A percentile compares a stretch with the other conserved stretches of the same genome.
Evolutionary conservation across 2,888 invertebrate genomes (phyloP).

Genomic region (Salticus scenicus): DNA sequence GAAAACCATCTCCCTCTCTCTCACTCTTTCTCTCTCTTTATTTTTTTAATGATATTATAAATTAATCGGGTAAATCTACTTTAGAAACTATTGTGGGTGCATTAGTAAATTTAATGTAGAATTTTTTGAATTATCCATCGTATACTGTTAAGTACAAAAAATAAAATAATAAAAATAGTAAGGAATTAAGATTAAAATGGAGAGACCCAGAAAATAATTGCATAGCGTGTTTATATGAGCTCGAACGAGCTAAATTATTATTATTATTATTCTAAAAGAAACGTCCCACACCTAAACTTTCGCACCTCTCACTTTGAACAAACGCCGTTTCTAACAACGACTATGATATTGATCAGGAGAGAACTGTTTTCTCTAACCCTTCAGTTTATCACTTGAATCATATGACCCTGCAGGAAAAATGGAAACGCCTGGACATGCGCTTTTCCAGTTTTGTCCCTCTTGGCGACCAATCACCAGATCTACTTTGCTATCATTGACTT

Average conservation of each 20-base stretch:
- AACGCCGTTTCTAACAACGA: constrained; percentile 49
- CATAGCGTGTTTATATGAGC: too few species aligned
- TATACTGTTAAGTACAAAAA: too few species aligned
- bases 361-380: constrained; percentile 31
- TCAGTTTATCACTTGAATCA: neutral
- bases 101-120: too few species aligned
- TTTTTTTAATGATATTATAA: too few species aligned
- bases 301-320: neutral
- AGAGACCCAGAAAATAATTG: neutral
- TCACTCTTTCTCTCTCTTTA: too few species aligned
- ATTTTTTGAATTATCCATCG: too few species aligned
- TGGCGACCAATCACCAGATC: neutral
- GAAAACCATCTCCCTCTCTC: too few species aligned
- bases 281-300: constrained; percentile 29
- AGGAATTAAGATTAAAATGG: neutral
- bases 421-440: constrained; percentile 24
- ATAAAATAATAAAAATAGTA: too few species aligned
- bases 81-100: too few species aligned
- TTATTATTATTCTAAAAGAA: too few species aligned
- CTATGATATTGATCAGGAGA: constrained; percentile 55
- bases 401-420: constrained; percentile 24
- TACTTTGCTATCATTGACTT: constrained; percentile 3
- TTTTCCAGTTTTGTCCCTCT: neutral
- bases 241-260: too few species aligned
- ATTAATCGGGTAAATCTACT: too few species aligned